Percentiles rank a stretch among this genome's conserved stretches.
These are phyloP conservation scores for Cossypha niveicapilla DNA, from an alignment of 2,797 vertebrate species.

Conservation along the genomic window DNA sequence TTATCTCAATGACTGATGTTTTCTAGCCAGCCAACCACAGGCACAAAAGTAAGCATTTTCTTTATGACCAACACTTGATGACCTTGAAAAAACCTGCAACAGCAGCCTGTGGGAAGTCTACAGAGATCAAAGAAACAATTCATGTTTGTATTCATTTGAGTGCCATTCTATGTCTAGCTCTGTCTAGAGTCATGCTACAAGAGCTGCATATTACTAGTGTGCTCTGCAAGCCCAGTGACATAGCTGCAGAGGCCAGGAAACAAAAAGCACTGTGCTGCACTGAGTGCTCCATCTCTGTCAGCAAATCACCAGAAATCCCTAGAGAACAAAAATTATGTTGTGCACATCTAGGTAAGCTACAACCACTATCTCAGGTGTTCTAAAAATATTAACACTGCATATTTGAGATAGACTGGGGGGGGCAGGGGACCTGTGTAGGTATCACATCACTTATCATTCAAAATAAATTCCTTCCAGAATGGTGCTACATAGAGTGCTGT, in stretches of 20 bases:
- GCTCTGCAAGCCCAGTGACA: neutral
- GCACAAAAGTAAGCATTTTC: neutral
- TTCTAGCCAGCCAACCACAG: neutral
- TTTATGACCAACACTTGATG: neutral
- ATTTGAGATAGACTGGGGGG: neutral
- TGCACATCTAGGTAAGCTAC: neutral
- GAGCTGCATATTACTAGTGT: neutral
- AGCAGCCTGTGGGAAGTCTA: neutral
- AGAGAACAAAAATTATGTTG: neutral
- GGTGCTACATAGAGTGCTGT: neutral
- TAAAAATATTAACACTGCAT: neutral
- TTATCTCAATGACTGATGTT: neutral
- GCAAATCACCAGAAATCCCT: neutral
- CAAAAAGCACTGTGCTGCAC: neutral
- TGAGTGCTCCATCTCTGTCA: neutral
- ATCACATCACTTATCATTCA: neutral
- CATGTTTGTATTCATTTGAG: neutral
- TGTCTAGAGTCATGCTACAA: neutral
- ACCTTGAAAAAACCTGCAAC: neutral
- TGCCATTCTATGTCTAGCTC: neutral
- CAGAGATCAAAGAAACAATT: conserved; percentile 19
- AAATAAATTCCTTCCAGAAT: neutral
- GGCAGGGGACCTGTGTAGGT: neutral
- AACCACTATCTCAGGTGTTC: neutral
- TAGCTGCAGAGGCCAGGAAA: neutral